phyloP scores from a whole-genome alignment of 2,888 invertebrate genomes.

The Polyommatus iphigenia region DNA sequence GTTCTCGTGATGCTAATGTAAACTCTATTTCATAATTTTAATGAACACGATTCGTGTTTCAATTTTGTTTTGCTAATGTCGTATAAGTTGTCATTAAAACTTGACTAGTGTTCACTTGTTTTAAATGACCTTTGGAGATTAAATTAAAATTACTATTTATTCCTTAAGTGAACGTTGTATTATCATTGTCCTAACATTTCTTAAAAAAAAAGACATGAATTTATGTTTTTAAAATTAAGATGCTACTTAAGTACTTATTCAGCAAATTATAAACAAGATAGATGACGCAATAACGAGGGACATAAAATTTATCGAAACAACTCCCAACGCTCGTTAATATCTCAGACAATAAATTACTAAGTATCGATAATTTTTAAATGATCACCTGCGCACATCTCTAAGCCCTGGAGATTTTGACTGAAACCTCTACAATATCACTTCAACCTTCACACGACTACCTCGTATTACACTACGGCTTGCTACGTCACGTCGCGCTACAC shows the following conservation, averaged over 20 bases:
- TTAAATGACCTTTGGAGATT: neutral
- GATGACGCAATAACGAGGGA: neutral
- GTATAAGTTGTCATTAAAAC: neutral
- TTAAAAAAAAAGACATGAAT: neutral
- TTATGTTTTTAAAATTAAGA: neutral
- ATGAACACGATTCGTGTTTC: neutral
- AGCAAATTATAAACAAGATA: neutral
- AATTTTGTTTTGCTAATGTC: neutral
- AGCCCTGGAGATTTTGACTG: conserved; percentile 40
- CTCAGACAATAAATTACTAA: conserved; percentile 14
- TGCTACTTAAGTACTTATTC: neutral
- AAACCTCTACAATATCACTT: conserved; percentile 41
- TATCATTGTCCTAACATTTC: neutral
- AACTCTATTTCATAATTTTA: neutral
- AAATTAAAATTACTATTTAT: neutral
- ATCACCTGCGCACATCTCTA: conserved; percentile 41
- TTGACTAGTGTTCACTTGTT: neutral
- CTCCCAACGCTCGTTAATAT: neutral
- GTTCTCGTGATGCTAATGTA: neutral
- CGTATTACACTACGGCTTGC: neutral
- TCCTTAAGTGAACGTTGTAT: neutral
- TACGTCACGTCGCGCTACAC: too few species aligned
- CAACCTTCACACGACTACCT: conserved; percentile 15
- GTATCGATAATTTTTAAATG: conserved; percentile 18
- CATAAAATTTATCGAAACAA: conserved; percentile 22